Evolutionary conservation across 30 jellyfish, hydroid and myxozoan genomes (phyloP).

Genomic region (Hydractinia symbiolongicarpus): DNA sequence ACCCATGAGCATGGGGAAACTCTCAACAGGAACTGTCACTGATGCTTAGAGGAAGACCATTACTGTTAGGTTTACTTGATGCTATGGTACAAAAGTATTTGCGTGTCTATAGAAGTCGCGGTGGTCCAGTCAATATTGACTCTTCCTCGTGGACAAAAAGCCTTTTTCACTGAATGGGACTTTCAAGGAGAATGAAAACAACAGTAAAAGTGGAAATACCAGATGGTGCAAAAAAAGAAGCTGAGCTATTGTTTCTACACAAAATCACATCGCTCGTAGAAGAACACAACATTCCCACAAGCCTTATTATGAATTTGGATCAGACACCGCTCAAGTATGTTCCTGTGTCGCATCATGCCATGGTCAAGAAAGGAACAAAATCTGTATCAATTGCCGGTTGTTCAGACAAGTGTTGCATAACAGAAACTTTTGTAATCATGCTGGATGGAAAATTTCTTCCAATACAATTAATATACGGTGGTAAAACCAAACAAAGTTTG

Average conservation of each 20-base stretch:
- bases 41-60: too few relatives aligned
- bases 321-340: conserved; percentile 16
- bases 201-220: conserved; percentile 30
- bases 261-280: conserved; percentile 4
- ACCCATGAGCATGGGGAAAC: conserved; percentile 4
- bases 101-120: too few relatives aligned
- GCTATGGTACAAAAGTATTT: too few relatives aligned
- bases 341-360: background rate
- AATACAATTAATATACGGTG: conserved; percentile 12
- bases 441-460: conserved; percentile 16
- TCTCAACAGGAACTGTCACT: background rate
- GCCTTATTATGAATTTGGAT: conserved; percentile 8
- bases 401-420: background rate
- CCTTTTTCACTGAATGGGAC: background rate
- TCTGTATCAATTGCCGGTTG: conserved; percentile 5
- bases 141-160: background rate
- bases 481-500: conserved; percentile 20
- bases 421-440: conserved; percentile 9
- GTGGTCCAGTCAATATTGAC: too few relatives aligned
- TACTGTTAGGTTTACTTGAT: too few relatives aligned
- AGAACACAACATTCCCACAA: background rate
- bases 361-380: background rate
- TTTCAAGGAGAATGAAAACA: conserved; percentile 4
- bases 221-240: conserved; percentile 12
- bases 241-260: conserved; percentile 15